Evolutionary conservation across 2,888 invertebrate species (phyloP).

Genomic region (Eustalomyia histrio): DNA sequence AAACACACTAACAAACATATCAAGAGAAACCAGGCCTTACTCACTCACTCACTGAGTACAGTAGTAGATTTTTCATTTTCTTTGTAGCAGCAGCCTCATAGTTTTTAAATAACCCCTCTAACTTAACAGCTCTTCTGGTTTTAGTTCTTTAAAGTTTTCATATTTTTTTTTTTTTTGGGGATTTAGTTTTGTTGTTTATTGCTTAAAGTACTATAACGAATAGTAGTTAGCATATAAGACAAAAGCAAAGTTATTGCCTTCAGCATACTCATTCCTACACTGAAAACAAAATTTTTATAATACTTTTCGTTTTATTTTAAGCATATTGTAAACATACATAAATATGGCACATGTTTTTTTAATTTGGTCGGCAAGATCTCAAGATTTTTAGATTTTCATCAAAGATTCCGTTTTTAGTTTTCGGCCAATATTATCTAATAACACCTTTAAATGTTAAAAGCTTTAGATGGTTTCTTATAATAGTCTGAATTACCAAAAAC

Average conservation of each 20-base stretch:
- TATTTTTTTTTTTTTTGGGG: slow-evolving; percentile 18
- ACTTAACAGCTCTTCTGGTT: slow-evolving; percentile 4
- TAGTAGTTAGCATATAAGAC: slow-evolving; percentile 40
- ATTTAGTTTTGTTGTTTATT: slow-evolving; percentile 48
- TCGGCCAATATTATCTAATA: no score
- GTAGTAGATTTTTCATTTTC: slow-evolving; percentile 28
- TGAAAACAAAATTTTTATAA: slow-evolving; percentile 9
- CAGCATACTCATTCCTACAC: slow-evolving; percentile 43
- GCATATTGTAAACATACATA: background rate
- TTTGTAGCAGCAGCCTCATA: slow-evolving; percentile 29
- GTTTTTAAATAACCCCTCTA: background rate
- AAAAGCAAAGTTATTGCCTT: slow-evolving; percentile 61
- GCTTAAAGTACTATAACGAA: slow-evolving; percentile 12
- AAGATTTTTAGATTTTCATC: no score
- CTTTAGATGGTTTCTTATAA: no score
- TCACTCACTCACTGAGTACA: no score
- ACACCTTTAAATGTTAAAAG: no score
- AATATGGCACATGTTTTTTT: no score
- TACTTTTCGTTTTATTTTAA: background rate
- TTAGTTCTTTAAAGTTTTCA: slow-evolving; percentile 13
- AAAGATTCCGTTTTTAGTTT: no score
- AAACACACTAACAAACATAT: background rate
- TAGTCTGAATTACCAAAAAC: no score
- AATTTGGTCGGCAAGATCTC: no score
- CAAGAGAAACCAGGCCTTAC: background rate